Conservation (phyloP, 2,888 invertebrate genomes). For the Acrobasis suavella region DNA sequence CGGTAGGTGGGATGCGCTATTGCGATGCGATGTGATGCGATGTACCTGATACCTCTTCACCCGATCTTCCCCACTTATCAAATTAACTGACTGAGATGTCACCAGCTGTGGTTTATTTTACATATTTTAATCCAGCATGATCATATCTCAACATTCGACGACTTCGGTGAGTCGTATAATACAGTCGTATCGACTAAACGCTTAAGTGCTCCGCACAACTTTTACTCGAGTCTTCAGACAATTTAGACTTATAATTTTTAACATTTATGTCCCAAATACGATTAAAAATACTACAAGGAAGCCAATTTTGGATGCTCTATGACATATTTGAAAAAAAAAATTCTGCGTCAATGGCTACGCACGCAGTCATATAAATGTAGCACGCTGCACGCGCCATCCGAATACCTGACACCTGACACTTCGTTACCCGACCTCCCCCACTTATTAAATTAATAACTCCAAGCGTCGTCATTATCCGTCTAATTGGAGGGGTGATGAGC, state of each 20-base stretch:
- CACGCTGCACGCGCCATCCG: slow-evolving; percentile 36
- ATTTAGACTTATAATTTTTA: too few species aligned
- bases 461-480: slow-evolving; percentile 76
- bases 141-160: too few species aligned
- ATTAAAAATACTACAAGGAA: too few species aligned
- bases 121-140: too few species aligned
- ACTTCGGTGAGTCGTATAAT: too few species aligned
- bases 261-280: too few species aligned
- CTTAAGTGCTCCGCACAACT: too few species aligned
- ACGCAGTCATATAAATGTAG: neutral
- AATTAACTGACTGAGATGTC: neutral
- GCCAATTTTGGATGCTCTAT: too few species aligned
- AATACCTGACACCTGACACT: slow-evolving; percentile 50
- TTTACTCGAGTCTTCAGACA: too few species aligned
- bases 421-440: slow-evolving; percentile 63
- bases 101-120: too few species aligned
- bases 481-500: slow-evolving; percentile 79
- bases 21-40: too few species aligned
- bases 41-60: neutral
- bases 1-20: neutral
- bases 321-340: neutral
- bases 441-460: slow-evolving; percentile 82
- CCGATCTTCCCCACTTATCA: neutral
- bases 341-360: slow-evolving; percentile 25
- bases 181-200: too few species aligned